These are phyloP conservation scores for Paedocypris micromegethes DNA, from an alignment of 2,797 vertebrate genomes.

Conservation along the genomic window DNA sequence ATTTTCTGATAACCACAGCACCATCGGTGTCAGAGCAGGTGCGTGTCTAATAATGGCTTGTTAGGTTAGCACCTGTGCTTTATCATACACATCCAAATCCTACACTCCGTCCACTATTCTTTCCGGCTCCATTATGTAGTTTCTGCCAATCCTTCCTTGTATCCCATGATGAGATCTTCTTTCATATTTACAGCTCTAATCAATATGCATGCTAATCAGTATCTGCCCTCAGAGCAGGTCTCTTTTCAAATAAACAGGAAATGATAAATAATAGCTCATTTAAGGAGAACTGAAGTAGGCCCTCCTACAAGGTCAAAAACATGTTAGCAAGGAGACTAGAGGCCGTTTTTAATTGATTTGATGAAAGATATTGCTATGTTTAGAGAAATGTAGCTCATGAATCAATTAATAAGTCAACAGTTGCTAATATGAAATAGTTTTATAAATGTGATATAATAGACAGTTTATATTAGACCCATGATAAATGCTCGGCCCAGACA, in stretches of 20 bases:
- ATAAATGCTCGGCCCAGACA: too few species aligned
- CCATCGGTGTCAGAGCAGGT: conserved; percentile 47
- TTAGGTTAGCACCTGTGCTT: conserved; percentile 58
- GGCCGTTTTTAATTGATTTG: too few species aligned
- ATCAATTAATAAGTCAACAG: too few species aligned
- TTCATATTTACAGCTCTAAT: background rate
- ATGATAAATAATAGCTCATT: too few species aligned
- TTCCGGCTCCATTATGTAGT: conserved; percentile 47
- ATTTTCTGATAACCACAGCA: background rate
- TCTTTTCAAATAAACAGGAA: background rate
- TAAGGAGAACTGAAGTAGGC: too few species aligned
- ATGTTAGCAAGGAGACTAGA: too few species aligned
- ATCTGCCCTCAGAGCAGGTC: background rate
- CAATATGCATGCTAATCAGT: background rate
- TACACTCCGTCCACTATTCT: conserved; percentile 36
- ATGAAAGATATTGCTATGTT: too few species aligned
- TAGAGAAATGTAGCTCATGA: too few species aligned
- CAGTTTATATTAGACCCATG: too few species aligned
- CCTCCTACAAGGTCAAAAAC: too few species aligned
- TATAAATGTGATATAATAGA: too few species aligned
- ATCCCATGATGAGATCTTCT: conserved; percentile 42
- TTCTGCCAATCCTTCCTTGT: conserved; percentile 19
- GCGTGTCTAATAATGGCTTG: conserved; percentile 56
- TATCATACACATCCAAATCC: conserved; percentile 10
- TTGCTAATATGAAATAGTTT: too few species aligned